Evolutionary conservation across 2,888 invertebrate genomes (phyloP), one percentile per base, ranked within the genome.

Genomic region (Embidobia sp.): DNA sequence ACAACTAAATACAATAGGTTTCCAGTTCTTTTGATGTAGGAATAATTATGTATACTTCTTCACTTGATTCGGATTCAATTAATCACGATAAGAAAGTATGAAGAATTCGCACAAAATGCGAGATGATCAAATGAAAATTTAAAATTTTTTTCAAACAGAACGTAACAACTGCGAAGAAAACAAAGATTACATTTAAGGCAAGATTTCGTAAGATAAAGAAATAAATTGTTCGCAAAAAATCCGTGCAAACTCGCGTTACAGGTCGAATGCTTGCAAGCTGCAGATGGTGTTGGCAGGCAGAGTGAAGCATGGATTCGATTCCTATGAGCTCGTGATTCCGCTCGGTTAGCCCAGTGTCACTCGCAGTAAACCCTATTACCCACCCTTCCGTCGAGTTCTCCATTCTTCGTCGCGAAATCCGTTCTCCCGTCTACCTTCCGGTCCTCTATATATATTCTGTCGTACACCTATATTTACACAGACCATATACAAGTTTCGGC

Each of bases 241-340:
- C 81, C 69, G 16, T 22, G 55, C 37, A 48, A 15, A 27, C 37
- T 73, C 33, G 57, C 57, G 51, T 79, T 74, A 55, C 74, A 74
- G 82, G 79, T 82, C 81, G 84, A 84, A 80, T 85, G 85, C 82
- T 85, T 82, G 85, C 83, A 81, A 83, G 84, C 81, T 86, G 86
- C 86, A 87, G 88, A 87, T 89, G 89, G 89, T 88, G 89, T 88
- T 89, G 89, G 89, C 89, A 89, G 89, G 83, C 85, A 75, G 88
- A 87, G 87, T 89, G 89, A 89, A 87, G 87, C 89, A 89, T 89
- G 88, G 88, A 87, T 88, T 89, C 89, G 89, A 89, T 89, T 89
- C 85, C 88, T 86, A 86, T 87, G 86, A 87, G 87, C 88, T 89
- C 88, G 88, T 89, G 89, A 89, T 89, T 89, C 88, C 89, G 88